A percentile compares a stretch with the other conserved stretches of the same genome.
Conservation (phyloP, 1,140 invertebrate species). For the Pinna nobilis region DNA sequence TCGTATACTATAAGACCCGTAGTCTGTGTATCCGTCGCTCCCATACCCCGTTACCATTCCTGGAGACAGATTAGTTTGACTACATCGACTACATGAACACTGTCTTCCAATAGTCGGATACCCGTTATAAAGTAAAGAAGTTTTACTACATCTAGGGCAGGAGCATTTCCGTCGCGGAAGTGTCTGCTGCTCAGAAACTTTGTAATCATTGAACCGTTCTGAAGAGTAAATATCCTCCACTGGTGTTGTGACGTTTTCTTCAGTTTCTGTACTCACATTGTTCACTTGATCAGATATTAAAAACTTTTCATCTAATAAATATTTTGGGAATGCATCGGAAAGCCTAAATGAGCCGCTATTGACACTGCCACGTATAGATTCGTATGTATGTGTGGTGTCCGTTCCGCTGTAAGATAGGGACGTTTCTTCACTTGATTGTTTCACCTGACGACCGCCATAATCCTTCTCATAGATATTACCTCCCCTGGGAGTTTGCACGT, state of each 20-base stretch:
- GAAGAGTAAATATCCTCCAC: too few species aligned
- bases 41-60: neutral
- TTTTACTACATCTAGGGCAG: neutral
- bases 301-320: slow-evolving; percentile 23
- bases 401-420: slow-evolving; percentile 26
- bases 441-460: neutral
- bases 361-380: slow-evolving; percentile 14
- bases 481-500: neutral
- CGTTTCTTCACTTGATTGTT: slow-evolving; percentile 20
- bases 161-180: neutral
- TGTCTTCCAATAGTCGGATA: neutral
- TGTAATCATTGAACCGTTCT: too few species aligned
- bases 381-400: slow-evolving; percentile 30
- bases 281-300: too few species aligned
- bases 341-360: slow-evolving; percentile 18
- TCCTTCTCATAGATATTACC: neutral
- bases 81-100: neutral
- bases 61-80: neutral
- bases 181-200: too few species aligned
- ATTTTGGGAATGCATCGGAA: slow-evolving; percentile 16
- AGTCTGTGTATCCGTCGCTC: neutral
- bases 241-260: too few species aligned
- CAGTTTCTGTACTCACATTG: too few species aligned
- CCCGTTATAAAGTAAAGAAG: neutral
- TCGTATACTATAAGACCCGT: too few species aligned